Conservation (phyloP, 2,888 invertebrate species). For the Dexiosoma caninum region DNA sequence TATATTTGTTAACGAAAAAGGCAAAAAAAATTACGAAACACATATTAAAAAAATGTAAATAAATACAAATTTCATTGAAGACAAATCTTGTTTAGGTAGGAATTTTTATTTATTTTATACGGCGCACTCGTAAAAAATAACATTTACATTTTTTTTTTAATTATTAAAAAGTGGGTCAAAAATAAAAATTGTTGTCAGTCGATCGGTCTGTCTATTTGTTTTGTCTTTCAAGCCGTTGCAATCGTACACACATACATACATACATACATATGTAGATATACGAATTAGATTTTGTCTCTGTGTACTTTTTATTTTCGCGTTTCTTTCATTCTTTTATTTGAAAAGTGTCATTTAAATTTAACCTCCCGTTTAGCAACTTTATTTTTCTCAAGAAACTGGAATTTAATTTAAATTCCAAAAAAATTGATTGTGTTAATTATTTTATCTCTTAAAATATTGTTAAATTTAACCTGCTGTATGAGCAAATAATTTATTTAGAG, state of each 20-base stretch:
- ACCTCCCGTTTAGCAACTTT: constrained; percentile 26
- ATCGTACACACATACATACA: not conserved
- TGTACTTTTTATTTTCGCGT: not conserved
- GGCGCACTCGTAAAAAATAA: not conserved
- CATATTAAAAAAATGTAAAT: not conserved
- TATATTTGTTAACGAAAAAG: constrained; percentile 4
- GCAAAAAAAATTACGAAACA: not conserved
- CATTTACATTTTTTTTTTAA: not conserved
- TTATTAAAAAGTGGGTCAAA: constrained; percentile 41
- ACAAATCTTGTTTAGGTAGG: constrained; percentile 40
- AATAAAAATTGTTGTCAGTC: constrained; percentile 13
- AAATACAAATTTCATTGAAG: not conserved
- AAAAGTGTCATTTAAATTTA: constrained; percentile 25
- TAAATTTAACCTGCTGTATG: constrained; percentile 8
- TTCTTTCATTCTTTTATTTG: not conserved
- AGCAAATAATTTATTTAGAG: constrained; percentile 1
- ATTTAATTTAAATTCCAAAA: not conserved
- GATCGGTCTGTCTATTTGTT: not conserved
- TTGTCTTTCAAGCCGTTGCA: not conserved
- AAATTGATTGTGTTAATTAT: constrained; percentile 5
- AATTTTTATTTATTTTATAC: not conserved
- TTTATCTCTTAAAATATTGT: constrained; percentile 2
- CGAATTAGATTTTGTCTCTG: not conserved
- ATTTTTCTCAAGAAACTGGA: not conserved
- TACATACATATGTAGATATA: not conserved